phyloP scores from a whole-genome alignment of 1,140 invertebrate species.

The Aphidius ervi region DNA sequence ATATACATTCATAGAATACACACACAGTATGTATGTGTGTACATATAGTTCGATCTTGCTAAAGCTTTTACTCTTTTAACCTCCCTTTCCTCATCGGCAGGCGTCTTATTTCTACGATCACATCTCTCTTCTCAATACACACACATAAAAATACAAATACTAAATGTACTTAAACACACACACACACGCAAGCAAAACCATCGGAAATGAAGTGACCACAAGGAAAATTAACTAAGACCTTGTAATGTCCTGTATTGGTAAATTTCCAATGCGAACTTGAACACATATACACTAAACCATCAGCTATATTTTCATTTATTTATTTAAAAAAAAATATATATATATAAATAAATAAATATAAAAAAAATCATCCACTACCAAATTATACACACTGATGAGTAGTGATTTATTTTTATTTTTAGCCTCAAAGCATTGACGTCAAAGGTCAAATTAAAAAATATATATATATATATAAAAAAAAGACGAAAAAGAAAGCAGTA shows the following conservation, averaged over 20 bases:
- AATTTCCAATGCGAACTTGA: slow-evolving; percentile 13
- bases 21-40: no score
- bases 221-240: slow-evolving; percentile 42
- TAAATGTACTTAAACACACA: no score
- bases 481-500: background rate
- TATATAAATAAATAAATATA: background rate
- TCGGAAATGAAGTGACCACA: slow-evolving; percentile 8
- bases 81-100: slow-evolving; percentile 19
- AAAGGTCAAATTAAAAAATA: slow-evolving; percentile 8
- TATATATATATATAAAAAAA: background rate
- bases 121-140: slow-evolving; percentile 18
- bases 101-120: slow-evolving; percentile 21
- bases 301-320: no score
- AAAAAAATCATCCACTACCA: background rate
- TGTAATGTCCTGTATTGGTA: slow-evolving; percentile 42
- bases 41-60: background rate
- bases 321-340: no score
- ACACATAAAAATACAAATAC: no score
- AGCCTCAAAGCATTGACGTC: background rate
- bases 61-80: slow-evolving; percentile 6
- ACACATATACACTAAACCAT: no score
- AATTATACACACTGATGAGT: background rate
- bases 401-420: slow-evolving; percentile 11
- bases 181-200: slow-evolving; percentile 13
- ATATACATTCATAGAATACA: no score